Evolutionary conservation across 2,797 vertebrate genomes (phyloP), one percentile per base, ranked within the genome.

Genomic region (Catostomus latipinnis): DNA sequence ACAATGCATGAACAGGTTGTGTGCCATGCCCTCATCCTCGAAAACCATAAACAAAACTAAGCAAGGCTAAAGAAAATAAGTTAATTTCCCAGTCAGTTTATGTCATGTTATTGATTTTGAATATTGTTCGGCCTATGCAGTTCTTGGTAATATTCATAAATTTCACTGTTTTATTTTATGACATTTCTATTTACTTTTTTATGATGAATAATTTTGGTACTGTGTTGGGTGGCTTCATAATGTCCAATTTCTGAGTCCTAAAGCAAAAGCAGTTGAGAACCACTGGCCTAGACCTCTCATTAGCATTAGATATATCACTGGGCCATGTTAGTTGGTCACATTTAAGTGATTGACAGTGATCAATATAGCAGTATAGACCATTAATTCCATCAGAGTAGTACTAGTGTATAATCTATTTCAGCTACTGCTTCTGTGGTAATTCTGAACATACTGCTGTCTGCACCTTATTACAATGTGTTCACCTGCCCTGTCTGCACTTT

Each of bases 341-440:
- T 62, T 34, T 52, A 65, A 72, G 60, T 76, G 76, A 81, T 76
- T 54, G 60, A 78, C 60, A 11, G 22, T 13, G 54, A 76, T 81
- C 46, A 48, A 77, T 78, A 34, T 34, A 69, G 76, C 45, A 66
- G 58, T 67, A 14, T 50, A 49, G 34, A 52, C 56, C 22, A 63
- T n/a, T 76, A 56, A 13, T 22, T 50, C 54, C 58, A 78, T 49
- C 34, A 57, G 67, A 18, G 71, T 76, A 77, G 66, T 67, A 18
- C 67, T 76, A 77, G 66, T 67, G 49, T 71, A 63, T 6, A 18
- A 71, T 80, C 62, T 81, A 54, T 75, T 74, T 18, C 12, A 14
- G 58, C 75, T 77, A 62, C 73, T 81, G 76, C 76, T 86, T 82
- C 67, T 81, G 80, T 83, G 88, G 90, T 83, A 86, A 83, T 76